phyloP scores from a whole-genome alignment of 2,888 invertebrate species.

The Drosophila macrospina region DNA sequence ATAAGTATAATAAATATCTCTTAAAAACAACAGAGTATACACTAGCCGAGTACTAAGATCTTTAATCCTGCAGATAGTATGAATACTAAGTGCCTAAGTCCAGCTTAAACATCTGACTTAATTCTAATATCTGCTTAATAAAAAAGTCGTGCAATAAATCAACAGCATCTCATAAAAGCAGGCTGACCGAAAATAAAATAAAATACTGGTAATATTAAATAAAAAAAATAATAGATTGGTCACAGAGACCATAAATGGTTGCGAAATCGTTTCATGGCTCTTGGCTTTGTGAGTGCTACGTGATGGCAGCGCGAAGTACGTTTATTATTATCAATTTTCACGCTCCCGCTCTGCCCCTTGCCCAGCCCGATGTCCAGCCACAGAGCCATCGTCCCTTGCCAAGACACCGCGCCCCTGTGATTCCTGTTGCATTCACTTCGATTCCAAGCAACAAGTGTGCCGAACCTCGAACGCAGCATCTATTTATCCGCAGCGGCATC shows the following conservation, averaged over 20 bases:
- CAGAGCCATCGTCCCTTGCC: background rate
- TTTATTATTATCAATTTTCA: conserved; percentile 72
- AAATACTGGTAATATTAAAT: conserved; percentile 20
- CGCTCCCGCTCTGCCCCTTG: conserved; percentile 30
- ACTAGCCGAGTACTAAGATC: too few species aligned
- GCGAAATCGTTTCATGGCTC: conserved; percentile 43
- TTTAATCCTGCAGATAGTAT: too few species aligned
- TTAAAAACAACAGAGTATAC: too few species aligned
- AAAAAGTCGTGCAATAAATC: conserved; percentile 53
- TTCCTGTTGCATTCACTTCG: conserved; percentile 3
- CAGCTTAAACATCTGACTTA: conserved; percentile 12
- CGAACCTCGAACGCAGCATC: conserved; percentile 49
- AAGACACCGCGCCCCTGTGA: background rate
- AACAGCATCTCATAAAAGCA: conserved; percentile 53
- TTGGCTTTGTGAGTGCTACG: conserved; percentile 46
- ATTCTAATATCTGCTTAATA: conserved; percentile 21
- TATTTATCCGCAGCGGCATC: conserved; percentile 31
- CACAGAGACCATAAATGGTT: conserved; percentile 31
- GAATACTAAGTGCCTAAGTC: conserved; percentile 7
- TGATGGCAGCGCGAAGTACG: conserved; percentile 51
- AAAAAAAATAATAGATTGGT: conserved; percentile 23
- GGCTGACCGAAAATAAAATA: conserved; percentile 17
- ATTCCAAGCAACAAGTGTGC: conserved; percentile 65
- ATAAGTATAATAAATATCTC: too few species aligned
- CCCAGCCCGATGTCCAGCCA: conserved; percentile 13